A percentile compares a stretch with the other conserved stretches of the same genome.
Evolutionary conservation across 2,888 invertebrate species (phyloP).

Genomic region (Chaetogeoica ovagalla): DNA sequence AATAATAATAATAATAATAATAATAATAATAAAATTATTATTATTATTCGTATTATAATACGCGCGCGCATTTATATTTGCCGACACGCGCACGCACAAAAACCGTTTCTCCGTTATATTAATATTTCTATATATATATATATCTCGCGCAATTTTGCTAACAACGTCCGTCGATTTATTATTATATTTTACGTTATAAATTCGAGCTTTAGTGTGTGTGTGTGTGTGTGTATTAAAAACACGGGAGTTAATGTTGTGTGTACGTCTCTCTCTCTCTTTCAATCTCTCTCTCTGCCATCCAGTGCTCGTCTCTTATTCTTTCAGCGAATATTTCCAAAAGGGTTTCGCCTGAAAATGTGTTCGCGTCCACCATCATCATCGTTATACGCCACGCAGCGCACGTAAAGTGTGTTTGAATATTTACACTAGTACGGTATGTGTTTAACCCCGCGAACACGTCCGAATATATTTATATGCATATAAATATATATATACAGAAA

Average conservation of each 20-base stretch:
- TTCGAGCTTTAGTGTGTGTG: background rate
- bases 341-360: background rate
- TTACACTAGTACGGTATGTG: background rate
- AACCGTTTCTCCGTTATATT: constrained; percentile 28
- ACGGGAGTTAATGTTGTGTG: constrained; percentile 4
- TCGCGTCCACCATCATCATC: background rate
- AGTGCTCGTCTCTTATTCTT: background rate
- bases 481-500: too few species aligned
- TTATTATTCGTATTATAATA: constrained; percentile 14
- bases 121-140: background rate
- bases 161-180: too few species aligned
- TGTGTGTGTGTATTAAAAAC: background rate
- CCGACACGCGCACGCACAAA: background rate
- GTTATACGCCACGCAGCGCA: background rate
- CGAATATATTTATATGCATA: too few species aligned
- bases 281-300: background rate
- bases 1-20: background rate
- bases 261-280: background rate
- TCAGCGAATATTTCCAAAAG: constrained; percentile 13
- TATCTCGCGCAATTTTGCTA: too few species aligned
- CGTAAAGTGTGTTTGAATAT: constrained; percentile 16
- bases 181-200: background rate
- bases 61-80: too few species aligned
- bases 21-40: too few species aligned
- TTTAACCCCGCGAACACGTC: too few species aligned